Conservation (phyloP, 2,888 invertebrate genomes). For the Ametastegia equiseti region DNA sequence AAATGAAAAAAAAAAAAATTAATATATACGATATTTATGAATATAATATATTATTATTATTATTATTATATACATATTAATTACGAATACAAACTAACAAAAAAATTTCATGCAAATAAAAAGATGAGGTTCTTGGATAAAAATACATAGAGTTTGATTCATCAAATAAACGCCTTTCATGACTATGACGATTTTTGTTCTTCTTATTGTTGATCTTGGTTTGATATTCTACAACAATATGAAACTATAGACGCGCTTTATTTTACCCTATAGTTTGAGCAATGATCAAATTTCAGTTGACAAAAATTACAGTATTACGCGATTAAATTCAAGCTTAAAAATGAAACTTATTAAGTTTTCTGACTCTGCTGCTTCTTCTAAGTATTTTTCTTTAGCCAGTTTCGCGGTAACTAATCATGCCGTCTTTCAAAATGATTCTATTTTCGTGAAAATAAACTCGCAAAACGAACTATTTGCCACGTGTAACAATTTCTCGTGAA, state of each 20-base stretch:
- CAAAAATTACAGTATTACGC: no score
- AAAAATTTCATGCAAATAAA: conserved; percentile 60
- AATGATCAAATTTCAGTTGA: no score
- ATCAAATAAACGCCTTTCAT: not conserved
- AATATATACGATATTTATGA: conserved; percentile 64
- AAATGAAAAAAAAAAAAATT: no score
- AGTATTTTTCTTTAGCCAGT: not conserved
- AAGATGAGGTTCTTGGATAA: conserved; percentile 36
- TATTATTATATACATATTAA: conserved; percentile 57
- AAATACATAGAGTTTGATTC: not conserved
- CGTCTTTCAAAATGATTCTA: not conserved
- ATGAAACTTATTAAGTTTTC: not conserved
- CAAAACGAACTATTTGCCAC: not conserved
- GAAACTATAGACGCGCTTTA: not conserved
- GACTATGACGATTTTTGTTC: not conserved
- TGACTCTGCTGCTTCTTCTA: not conserved
- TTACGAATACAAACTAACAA: conserved; percentile 68
- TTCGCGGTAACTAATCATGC: not conserved
- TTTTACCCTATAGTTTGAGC: no score
- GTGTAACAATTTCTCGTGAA: not conserved
- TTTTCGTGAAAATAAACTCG: not conserved
- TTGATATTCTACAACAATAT: not conserved
- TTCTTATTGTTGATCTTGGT: not conserved
- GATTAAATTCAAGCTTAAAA: no score
- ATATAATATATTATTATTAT: conserved; percentile 62